Conservation (phyloP, 2,797 vertebrate genomes). For the Mallotus villosus region DNA sequence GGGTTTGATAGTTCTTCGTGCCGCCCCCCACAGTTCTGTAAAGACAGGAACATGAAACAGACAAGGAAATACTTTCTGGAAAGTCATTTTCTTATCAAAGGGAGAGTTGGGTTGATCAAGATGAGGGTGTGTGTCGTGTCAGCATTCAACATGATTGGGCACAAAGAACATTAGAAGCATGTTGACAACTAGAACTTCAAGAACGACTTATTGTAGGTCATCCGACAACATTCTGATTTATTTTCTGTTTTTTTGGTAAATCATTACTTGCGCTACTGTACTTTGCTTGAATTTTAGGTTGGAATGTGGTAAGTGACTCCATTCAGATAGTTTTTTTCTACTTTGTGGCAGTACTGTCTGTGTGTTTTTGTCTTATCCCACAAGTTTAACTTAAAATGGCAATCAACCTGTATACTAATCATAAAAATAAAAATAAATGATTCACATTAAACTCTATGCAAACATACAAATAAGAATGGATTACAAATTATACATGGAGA, state of each 20-base stretch:
- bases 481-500: conserved; percentile 20
- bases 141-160: conserved; percentile 7
- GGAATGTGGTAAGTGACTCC: background rate
- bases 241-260: background rate
- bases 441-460: background rate
- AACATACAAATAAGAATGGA: conserved; percentile 34
- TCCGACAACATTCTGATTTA: background rate
- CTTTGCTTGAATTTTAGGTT: background rate
- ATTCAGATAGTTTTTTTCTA: background rate
- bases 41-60: conserved; percentile 52
- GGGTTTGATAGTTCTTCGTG: conserved; percentile 81
- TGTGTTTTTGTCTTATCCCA: background rate
- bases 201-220: background rate
- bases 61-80: conserved; percentile 22
- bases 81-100: conserved; percentile 9
- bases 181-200: background rate
- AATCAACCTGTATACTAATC: no score
- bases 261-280: background rate
- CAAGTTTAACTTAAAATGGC: background rate
- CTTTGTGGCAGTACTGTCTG: background rate
- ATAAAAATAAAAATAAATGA: no score
- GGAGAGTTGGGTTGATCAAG: background rate
- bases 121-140: background rate
- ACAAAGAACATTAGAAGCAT: background rate
- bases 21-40: conserved; percentile 81